Conservation (phyloP, 2,113 vertebrate species). For the Peromyscus leucopus region DNA sequence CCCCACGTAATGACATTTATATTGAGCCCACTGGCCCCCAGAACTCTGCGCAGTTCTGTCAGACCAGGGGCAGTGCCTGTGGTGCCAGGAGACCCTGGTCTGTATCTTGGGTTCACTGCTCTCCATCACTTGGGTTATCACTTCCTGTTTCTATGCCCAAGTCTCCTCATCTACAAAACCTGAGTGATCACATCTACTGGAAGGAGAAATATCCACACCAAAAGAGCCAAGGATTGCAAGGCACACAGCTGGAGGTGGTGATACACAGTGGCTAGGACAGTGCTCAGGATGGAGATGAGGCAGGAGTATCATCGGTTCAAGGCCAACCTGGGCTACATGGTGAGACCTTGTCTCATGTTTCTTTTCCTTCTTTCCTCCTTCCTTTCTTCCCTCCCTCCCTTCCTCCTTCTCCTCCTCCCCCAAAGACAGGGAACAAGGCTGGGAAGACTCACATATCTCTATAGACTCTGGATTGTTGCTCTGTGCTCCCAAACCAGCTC, state of each 20-base stretch:
- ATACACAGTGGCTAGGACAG: no score
- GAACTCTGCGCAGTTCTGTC: neutral
- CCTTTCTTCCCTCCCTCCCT: neutral
- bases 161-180: neutral
- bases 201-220: neutral
- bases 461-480: neutral
- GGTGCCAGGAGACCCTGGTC: neutral
- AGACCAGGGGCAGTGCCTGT: neutral
- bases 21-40: neutral
- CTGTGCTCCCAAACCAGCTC: accelerated
- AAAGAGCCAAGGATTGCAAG: neutral
- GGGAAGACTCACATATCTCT: neutral
- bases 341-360: neutral
- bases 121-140: neutral
- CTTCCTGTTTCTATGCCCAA: no score
- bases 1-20: neutral
- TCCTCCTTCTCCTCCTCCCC: no score
- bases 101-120: neutral
- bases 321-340: neutral
- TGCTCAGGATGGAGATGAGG: neutral
- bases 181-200: neutral
- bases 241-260: accelerated
- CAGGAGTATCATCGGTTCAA: neutral
- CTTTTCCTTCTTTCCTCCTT: neutral
- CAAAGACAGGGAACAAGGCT: neutral